Evolutionary conservation across 1,140 invertebrate genomes (phyloP).

Genomic region (Notospermus geniculatus): DNA sequence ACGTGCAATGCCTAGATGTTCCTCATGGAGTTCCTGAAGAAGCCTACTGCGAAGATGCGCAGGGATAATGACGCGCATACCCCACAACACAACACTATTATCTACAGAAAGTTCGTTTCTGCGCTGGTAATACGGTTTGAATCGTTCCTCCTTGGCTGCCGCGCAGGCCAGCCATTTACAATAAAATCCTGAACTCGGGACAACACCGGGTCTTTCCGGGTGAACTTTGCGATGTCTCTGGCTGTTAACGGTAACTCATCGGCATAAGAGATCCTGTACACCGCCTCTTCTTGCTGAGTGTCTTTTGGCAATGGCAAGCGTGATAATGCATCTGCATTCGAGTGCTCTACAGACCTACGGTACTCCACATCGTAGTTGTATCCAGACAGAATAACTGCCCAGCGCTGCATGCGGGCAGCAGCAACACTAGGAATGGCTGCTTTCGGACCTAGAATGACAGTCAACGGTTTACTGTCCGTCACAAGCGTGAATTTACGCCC

Average conservation of each 20-base stretch:
- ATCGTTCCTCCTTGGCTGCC: not conserved
- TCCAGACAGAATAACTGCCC: slow-evolving; percentile 29
- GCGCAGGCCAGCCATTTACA: not conserved
- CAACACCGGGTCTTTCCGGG: not conserved
- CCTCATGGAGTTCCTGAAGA: not conserved
- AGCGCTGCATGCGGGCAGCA: slow-evolving; percentile 38
- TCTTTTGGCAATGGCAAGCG: slow-evolving; percentile 10
- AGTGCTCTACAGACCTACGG: slow-evolving; percentile 49
- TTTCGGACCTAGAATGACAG: slow-evolving; percentile 46
- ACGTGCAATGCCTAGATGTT: slow-evolving; percentile 5
- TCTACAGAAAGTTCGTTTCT: not conserved
- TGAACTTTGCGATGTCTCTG: not conserved
- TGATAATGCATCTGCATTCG: slow-evolving; percentile 42
- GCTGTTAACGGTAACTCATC: slow-evolving; percentile 2
- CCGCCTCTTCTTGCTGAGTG: not conserved
- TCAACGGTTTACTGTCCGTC: slow-evolving; percentile 58
- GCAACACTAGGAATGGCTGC: slow-evolving; percentile 42
- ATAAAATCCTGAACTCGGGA: not conserved
- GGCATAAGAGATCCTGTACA: not conserved
- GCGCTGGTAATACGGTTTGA: not conserved
- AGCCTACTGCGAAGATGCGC: not conserved
- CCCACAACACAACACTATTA: slow-evolving; percentile 2
- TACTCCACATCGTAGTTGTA: slow-evolving; percentile 45
- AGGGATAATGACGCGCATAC: slow-evolving; percentile 6
- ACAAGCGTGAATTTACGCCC: slow-evolving; percentile 51